Evolutionary conservation across 2,113 vertebrate species (phyloP).

Genomic region (Okapia johnstoni): DNA sequence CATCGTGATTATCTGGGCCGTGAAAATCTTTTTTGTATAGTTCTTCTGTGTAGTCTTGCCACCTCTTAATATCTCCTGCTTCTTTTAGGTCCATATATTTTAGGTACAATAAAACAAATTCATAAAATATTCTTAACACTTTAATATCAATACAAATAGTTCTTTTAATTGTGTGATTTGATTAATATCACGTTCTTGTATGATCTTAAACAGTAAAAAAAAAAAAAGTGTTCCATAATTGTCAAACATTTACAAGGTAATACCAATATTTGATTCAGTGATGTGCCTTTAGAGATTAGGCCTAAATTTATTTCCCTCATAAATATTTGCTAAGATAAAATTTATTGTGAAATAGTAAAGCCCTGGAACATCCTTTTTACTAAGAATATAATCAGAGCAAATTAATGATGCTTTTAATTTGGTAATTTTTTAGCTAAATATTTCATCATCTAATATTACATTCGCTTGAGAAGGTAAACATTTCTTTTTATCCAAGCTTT

Average conservation of each 20-base stretch:
- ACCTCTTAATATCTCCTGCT: background rate
- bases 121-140: background rate
- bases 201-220: background rate
- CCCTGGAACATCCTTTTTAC: background rate
- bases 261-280: background rate
- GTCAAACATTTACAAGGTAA: background rate
- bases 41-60: background rate
- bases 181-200: background rate
- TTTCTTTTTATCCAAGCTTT: conserved; percentile 24
- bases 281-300: background rate
- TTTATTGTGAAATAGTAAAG: background rate
- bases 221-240: background rate
- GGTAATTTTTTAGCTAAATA: conserved; percentile 12
- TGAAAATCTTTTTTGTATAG: background rate
- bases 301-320: background rate
- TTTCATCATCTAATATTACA: background rate
- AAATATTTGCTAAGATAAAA: background rate
- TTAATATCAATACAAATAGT: background rate
- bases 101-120: background rate
- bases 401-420: background rate
- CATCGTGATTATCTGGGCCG: background rate
- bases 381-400: background rate
- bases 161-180: background rate
- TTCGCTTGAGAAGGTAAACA: background rate
- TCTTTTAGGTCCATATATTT: background rate